These are phyloP conservation scores for Caprella mutica DNA, from an alignment of 2,888 invertebrate genomes.

Conservation along the genomic window DNA sequence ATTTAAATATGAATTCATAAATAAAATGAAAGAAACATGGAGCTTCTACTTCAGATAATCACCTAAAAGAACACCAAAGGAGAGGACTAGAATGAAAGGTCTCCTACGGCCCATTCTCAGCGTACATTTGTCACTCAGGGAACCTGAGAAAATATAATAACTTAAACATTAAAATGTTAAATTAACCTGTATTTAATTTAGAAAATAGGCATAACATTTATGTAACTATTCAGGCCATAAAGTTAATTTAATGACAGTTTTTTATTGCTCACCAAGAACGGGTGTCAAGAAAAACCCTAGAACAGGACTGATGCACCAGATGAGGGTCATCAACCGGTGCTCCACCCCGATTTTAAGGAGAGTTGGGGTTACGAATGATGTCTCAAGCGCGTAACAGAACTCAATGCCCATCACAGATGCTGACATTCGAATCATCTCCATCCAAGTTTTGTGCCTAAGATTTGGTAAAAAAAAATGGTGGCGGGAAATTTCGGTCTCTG, in stretches of 20 bases:
- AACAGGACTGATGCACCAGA: constrained; percentile 88
- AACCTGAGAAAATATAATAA: too few species aligned
- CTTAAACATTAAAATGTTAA: too few species aligned
- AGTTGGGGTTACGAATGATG: constrained; percentile 91
- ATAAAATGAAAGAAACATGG: too few species aligned
- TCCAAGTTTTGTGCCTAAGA: constrained; percentile 63
- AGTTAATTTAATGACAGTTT: too few species aligned
- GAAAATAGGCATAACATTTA: too few species aligned
- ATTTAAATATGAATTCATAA: not conserved
- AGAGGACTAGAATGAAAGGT: constrained; percentile 80
- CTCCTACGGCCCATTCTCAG: constrained; percentile 68
- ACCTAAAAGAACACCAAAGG: constrained; percentile 81
- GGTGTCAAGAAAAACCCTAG: constrained; percentile 92
- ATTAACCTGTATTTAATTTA: too few species aligned
- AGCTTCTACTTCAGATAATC: constrained; percentile 39
- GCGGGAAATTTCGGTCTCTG: too few species aligned
- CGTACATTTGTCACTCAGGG: constrained; percentile 68
- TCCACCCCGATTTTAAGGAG: constrained; percentile 83
- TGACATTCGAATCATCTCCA: constrained; percentile 72
- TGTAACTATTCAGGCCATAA: too few species aligned
- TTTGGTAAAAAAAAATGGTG: too few species aligned
- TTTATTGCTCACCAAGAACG: too few species aligned
- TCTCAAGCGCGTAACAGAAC: constrained; percentile 94
- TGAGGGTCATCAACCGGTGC: constrained; percentile 85
- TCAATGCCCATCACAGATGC: constrained; percentile 96